Base-by-base conservation (phyloP, 2,113 vertebrate species). In the Eonycteris spelaea region DNA sequence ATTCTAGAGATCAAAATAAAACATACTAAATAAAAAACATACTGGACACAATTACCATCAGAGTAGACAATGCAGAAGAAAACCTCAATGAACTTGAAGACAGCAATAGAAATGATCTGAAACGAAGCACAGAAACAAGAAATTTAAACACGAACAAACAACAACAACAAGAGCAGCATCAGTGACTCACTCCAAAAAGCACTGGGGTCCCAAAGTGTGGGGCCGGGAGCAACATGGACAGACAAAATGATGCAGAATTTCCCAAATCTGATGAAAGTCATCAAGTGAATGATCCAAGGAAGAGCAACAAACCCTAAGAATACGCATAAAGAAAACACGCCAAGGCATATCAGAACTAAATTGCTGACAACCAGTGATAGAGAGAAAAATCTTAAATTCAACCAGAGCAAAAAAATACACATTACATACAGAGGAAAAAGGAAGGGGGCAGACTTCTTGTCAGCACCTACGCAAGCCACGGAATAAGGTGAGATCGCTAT, bases 1-100 rank as follows among this genome's bases (percentile, higher is more conserved):
- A 21, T 82, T 94, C 28, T 19, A 82, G 51, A 89, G 19, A 86
- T 55, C 28, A 86, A 94, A 92, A 80, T 59, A 80, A 89, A 83
- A 8, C n/a, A 43, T 33, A 70, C 38, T 77, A 71, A 77, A 85
- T 86, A 28, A 86, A 93, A 92, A 82, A 35, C 30, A 78, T 24
- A 35, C 30, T 43, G 13, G 28, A 65, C 67, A 35, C 10, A 93
- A 68, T 85, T 35, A 91, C 95, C 3, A 86, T 22, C 67, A 90
- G 40, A 87, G 38, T 89, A 77, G 79, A 94, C 6, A 79, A 35
- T 48, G 33, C 13, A 43, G 11, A 43, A 85, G 26, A 75, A 48
- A 70, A 85, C 15, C 28, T 86, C 84, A 55, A 33, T 38, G 11
- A 95, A 74, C 30, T 30, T 88, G 11, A 73, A 97, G 53, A 94